Percentiles rank a stretch among this genome's conserved stretches.
Conservation (phyloP, 2,797 vertebrate species). For the Sebastes vulpes region DNA sequence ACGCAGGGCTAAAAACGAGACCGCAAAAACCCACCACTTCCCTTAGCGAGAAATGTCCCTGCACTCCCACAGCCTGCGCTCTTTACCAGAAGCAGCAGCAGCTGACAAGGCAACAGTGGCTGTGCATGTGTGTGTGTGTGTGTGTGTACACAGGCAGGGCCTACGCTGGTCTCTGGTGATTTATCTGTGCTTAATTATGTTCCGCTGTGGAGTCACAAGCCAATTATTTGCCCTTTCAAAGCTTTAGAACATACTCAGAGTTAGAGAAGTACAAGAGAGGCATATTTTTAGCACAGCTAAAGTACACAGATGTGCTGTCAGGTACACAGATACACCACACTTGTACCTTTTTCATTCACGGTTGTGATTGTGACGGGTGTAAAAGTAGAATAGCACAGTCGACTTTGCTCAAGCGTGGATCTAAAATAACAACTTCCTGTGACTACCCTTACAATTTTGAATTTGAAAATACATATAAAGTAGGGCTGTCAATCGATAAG, state of each 20-base stretch:
- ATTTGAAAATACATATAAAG: background rate
- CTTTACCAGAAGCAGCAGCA: slow-evolving; percentile 80
- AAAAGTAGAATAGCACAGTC: background rate
- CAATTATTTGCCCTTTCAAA: slow-evolving; percentile 70
- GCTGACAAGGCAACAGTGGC: slow-evolving; percentile 63
- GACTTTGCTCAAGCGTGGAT: background rate
- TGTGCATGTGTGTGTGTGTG: background rate
- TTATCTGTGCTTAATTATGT: slow-evolving; percentile 65
- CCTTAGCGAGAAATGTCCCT: slow-evolving; percentile 79
- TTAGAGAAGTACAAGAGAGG: slow-evolving; percentile 17
- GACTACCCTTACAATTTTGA: background rate
- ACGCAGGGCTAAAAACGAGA: slow-evolving; percentile 65
- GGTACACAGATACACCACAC: background rate
- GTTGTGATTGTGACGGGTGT: background rate
- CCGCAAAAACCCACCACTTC: slow-evolving; percentile 78
- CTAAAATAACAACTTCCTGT: background rate
- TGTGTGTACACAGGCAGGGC: slow-evolving; percentile 16
- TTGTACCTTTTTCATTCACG: slow-evolving; percentile 9
- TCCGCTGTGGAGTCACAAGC: slow-evolving; percentile 57
- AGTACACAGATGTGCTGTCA: slow-evolving; percentile 12
- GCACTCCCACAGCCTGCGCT: slow-evolving; percentile 70
- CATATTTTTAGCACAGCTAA: slow-evolving; percentile 20
- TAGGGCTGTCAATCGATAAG: too few species aligned
- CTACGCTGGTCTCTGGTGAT: slow-evolving; percentile 51
- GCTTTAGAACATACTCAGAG: slow-evolving; percentile 41